Evolutionary conservation across 2,113 vertebrate species (phyloP), one percentile per base, ranked within the genome.

Genomic region (Myiozetetes cayanensis): DNA sequence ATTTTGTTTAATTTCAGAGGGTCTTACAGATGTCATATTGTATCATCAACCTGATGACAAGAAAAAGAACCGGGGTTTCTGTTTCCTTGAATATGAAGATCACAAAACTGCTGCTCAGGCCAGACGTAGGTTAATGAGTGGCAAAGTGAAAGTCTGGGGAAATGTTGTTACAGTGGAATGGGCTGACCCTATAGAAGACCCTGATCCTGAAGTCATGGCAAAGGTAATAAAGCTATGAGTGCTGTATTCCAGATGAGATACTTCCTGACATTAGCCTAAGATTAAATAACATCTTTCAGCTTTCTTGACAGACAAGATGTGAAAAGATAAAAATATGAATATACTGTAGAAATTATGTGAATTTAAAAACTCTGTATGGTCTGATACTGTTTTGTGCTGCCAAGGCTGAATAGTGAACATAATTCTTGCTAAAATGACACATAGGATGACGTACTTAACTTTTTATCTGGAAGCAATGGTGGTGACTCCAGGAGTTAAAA

Each of bases 111-210:
- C 99, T 4, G 99, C 99, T 66, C 99, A 99, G 96, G 99, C 99
- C 47, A 98, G 99, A 10, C 99, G 99, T 62, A 98, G 99, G 88
- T 98, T 99, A 85, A 99, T 99, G 99, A 99, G 99, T 2, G 99
- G 99, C 84, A 99, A 99, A 98, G 99, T 99, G 92, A 99, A 99
- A 96, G 99, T 99, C 47, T 99, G 99, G 99, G 99, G 99, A 76
- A 99, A 99, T 94, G 98, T 99, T 96, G 99, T 99, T 95, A 99
- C 99, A 2, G 99, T 99, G 95, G 99, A 99, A 96, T 99, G 99
- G 99, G 99, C 99, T 39, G 99, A 99, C 65, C 99, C 99, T 92
- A 99, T 99, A 86, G 99, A 99, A 98, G 99, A 99, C 96, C 99
- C 99, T 2, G 99, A 99, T 97, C 99, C 99, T 5, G 99, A 99